Conservation (phyloP, 2,797 vertebrate genomes). For the Steatocranus sp. region DNA sequence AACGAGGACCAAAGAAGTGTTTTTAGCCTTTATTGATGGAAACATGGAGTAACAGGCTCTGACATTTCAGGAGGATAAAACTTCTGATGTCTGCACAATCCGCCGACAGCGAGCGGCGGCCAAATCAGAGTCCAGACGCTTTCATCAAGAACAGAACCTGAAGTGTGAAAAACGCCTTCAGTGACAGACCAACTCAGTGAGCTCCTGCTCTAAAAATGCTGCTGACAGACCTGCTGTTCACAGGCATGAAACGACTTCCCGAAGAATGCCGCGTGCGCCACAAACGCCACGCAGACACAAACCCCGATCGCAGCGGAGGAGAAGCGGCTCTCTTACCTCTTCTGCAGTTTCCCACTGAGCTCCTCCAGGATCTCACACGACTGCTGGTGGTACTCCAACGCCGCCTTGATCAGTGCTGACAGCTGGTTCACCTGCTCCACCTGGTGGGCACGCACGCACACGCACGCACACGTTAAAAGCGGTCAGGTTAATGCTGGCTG, state of each 20-base stretch:
- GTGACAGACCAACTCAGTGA: rapidly evolving
- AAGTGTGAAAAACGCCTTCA: not conserved
- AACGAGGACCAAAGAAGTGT: not conserved
- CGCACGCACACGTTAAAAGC: rapidly evolving
- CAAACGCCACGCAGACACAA: rapidly evolving
- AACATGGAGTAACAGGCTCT: not conserved
- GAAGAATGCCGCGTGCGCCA: not conserved
- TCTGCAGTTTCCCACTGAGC: constrained; percentile 82
- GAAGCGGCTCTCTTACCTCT: constrained; percentile 69
- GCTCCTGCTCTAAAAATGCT: rapidly evolving
- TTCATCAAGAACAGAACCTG: not conserved
- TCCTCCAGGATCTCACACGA: constrained; percentile 85
- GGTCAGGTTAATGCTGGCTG: too few relatives aligned
- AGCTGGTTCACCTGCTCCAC: constrained; percentile 93
- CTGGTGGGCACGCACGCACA: constrained; percentile 48
- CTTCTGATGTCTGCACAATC: not conserved
- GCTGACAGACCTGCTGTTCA: not conserved
- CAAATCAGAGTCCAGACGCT: not conserved
- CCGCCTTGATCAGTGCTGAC: constrained; percentile 83
- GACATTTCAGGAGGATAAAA: not conserved
- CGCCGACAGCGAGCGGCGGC: not conserved
- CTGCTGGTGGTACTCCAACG: constrained; percentile 85
- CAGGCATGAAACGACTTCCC: not conserved
- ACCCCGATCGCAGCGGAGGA: not conserved
- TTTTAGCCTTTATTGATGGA: not conserved